These are phyloP conservation scores for Lordiphosa clarofinis DNA, from an alignment of 1,140 invertebrate species.

Conservation along the genomic window DNA sequence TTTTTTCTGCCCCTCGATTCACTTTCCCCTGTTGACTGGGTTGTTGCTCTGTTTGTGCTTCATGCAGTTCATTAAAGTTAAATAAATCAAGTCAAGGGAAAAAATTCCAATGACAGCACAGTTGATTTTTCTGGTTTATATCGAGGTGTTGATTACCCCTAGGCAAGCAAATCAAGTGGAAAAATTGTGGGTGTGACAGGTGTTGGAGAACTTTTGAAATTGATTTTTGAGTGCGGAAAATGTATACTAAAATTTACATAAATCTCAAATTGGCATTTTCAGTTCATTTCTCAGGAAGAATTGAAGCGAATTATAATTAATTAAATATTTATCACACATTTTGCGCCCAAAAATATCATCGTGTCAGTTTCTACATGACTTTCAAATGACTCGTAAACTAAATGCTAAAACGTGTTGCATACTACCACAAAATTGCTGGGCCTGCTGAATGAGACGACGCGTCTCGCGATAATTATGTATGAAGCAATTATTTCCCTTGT, in stretches of 20 bases:
- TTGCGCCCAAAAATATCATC: too few species aligned
- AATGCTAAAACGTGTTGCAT: conserved; percentile 46
- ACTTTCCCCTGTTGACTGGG: conserved; percentile 3
- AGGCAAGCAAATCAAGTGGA: too few species aligned
- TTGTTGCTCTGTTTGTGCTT: conserved; percentile 17
- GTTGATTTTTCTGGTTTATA: conserved; percentile 31
- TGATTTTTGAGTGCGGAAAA: too few species aligned
- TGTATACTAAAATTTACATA: too few species aligned
- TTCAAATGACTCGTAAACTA: conserved; percentile 18
- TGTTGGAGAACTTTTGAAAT: too few species aligned
- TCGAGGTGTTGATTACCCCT: conserved; percentile 37
- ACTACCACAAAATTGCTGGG: conserved; percentile 55
- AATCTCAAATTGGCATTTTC: too few species aligned
- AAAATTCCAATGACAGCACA: conserved; percentile 29
- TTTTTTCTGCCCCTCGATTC: conserved; percentile 5
- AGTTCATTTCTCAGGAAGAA: too few species aligned
- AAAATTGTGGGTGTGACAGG: too few species aligned
- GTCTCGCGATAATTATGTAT: conserved; percentile 69
- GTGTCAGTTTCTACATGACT: too few species aligned
- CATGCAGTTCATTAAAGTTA: conserved; percentile 44
- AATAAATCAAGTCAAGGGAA: conserved; percentile 43
- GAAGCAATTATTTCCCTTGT: conserved; percentile 71
- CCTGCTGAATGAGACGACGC: conserved; percentile 13
- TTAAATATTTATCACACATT: too few species aligned
- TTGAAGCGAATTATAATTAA: too few species aligned